Evolutionary conservation across 2,113 vertebrate genomes (phyloP).

Genomic region (Sinocyclocheilus anophthalmus): DNA sequence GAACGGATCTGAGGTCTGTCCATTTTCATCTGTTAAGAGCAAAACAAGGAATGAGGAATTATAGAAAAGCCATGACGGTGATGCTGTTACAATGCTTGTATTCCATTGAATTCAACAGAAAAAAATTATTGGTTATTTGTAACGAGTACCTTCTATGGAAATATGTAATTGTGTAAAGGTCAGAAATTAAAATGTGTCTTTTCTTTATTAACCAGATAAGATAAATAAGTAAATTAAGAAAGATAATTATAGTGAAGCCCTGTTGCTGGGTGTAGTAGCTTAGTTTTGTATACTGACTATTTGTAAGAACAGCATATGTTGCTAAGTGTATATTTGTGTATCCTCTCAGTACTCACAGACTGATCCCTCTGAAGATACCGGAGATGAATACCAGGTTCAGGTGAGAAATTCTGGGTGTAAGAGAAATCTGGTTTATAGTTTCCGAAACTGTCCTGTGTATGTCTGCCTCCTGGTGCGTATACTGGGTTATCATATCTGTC

Average conservation of each 20-base stretch:
- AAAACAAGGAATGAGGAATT: not conserved
- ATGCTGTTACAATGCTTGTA: not conserved
- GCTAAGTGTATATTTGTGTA: not conserved
- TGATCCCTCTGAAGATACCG: not conserved
- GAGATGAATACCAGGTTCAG: not conserved
- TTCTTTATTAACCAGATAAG: not conserved
- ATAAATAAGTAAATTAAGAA: not conserved
- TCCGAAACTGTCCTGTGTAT: not conserved
- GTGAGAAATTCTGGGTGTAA: not conserved
- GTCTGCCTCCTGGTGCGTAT: not conserved
- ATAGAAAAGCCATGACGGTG: not conserved
- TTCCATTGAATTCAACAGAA: too few relatives aligned
- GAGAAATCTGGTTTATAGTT: not conserved
- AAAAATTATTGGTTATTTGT: too few relatives aligned
- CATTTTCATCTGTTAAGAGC: conserved; percentile 43
- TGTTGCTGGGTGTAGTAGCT: not conserved
- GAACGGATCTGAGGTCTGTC: conserved; percentile 24
- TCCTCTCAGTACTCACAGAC: conserved; percentile 23
- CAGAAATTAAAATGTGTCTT: too few relatives aligned
- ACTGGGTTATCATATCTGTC: conserved; percentile 17
- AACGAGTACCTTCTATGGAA: too few relatives aligned
- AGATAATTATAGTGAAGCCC: not conserved
- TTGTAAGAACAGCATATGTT: not conserved
- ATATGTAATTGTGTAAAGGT: too few relatives aligned
- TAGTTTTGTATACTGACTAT: not conserved